Conservation (phyloP, 2,113 vertebrate species). For the Plotosus lineatus region DNA sequence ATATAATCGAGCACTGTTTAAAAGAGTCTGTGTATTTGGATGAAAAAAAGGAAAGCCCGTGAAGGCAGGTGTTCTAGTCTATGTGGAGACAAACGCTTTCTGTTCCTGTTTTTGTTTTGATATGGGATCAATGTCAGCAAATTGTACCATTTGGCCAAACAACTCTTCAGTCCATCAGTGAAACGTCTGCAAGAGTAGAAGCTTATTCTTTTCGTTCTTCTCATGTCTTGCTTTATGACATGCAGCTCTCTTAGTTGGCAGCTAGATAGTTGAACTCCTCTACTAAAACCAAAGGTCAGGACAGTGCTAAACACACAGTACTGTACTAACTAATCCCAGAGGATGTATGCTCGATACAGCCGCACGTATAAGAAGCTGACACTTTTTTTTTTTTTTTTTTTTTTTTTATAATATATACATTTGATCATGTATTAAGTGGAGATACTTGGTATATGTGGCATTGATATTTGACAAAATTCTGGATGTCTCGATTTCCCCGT, state of each 20-base stretch:
- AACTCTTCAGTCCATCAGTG: not conserved
- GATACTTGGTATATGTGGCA: conserved; percentile 3
- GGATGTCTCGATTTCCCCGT: conserved; percentile 44
- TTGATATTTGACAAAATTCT: conserved; percentile 20
- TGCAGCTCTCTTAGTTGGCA: conserved; percentile 63
- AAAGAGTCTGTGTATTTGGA: not conserved
- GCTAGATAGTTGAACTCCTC: conserved; percentile 42
- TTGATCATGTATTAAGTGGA: conserved; percentile 14
- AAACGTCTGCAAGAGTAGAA: not conserved
- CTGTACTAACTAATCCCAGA: conserved; percentile 26
- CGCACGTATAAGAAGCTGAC: not conserved
- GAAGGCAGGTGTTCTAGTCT: not conserved
- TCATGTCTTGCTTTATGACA: conserved; percentile 65
- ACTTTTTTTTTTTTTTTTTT: not conserved
- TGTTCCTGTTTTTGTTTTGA: not conserved
- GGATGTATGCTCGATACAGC: not conserved
- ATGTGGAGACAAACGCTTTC: not conserved
- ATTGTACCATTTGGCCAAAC: not conserved
- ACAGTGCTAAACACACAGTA: conserved; percentile 37
- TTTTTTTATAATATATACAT: not conserved
- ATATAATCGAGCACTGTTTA: conserved; percentile 1
- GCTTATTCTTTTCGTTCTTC: not conserved
- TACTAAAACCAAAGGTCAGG: conserved; percentile 69
- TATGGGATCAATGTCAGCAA: not conserved
- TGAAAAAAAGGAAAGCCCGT: not conserved